phyloP scores from a whole-genome alignment of 64 coral and sea anemone species.

The Catalaphyllia jardinei region DNA sequence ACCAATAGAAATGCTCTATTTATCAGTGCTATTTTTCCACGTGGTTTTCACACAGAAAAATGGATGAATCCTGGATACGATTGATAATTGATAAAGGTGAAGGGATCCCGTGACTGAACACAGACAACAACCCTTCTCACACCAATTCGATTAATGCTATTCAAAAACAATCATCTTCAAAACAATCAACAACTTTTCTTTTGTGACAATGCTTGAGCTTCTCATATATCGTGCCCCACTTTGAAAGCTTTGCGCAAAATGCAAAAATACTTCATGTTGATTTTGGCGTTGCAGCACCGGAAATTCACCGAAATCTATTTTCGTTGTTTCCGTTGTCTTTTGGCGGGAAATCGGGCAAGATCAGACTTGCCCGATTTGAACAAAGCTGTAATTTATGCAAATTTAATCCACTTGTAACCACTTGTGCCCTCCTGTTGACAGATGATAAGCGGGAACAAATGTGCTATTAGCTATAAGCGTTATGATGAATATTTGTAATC shows the following conservation, averaged over 20 bases:
- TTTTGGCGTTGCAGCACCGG: neutral
- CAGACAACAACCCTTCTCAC: neutral
- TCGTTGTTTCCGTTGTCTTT: neutral
- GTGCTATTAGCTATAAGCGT: no score
- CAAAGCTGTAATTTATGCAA: constrained; percentile 2
- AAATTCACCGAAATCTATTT: neutral
- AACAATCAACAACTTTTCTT: neutral
- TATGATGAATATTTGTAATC: no score
- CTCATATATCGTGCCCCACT: neutral
- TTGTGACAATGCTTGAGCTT: neutral
- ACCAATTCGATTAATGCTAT: neutral
- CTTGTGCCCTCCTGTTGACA: no score
- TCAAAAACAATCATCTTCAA: constrained; percentile 1
- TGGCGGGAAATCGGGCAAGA: constrained; percentile 15
- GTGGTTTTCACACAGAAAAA: neutral
- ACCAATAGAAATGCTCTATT: constrained; percentile 8
- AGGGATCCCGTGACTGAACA: neutral
- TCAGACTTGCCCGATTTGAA: constrained; percentile 1
- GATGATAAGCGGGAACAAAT: no score
- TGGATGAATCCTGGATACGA: neutral
- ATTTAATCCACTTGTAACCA: neutral
- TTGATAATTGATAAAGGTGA: neutral
- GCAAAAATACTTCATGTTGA: neutral
- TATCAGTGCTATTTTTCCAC: neutral
- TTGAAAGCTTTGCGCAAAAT: neutral